Evolutionary conservation across 2,113 vertebrate genomes (phyloP).

Genomic region (Chaenocephalus aceratus): DNA sequence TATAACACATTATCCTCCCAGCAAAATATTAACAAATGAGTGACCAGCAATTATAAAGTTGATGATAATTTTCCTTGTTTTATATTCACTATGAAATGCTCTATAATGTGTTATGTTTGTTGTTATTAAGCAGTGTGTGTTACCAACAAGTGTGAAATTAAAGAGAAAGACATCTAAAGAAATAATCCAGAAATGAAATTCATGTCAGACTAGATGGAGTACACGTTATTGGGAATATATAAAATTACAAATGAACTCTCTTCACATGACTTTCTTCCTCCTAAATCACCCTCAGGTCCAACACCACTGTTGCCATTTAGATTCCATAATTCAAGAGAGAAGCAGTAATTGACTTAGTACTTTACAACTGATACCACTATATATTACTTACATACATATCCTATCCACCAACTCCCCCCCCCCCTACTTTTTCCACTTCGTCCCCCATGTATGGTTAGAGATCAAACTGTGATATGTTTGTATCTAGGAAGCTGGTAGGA

Average conservation of each 20-base stretch:
- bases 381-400: not conserved
- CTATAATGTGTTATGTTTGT: too few relatives aligned
- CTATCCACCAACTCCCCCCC: not conserved
- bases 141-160: too few relatives aligned
- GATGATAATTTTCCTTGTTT: too few relatives aligned
- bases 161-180: not conserved
- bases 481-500: too few relatives aligned
- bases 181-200: not conserved
- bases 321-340: slow-evolving; percentile 38
- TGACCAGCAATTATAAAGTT: too few relatives aligned
- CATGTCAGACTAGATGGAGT: too few relatives aligned
- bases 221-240: not conserved
- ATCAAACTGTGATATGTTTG: not conserved
- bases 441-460: not conserved
- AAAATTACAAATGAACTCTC: not conserved
- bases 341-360: slow-evolving; percentile 14
- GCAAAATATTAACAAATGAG: too few relatives aligned
- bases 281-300: slow-evolving; percentile 8
- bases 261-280: not conserved
- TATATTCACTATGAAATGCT: not conserved
- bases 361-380: slow-evolving; percentile 10
- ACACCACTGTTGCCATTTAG: not conserved
- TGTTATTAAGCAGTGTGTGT: too few relatives aligned
- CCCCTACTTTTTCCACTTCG: not conserved
- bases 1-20: too few relatives aligned